Base-by-base conservation (phyloP, 2,113 vertebrate species). In the Collichthys lucidus region DNA sequence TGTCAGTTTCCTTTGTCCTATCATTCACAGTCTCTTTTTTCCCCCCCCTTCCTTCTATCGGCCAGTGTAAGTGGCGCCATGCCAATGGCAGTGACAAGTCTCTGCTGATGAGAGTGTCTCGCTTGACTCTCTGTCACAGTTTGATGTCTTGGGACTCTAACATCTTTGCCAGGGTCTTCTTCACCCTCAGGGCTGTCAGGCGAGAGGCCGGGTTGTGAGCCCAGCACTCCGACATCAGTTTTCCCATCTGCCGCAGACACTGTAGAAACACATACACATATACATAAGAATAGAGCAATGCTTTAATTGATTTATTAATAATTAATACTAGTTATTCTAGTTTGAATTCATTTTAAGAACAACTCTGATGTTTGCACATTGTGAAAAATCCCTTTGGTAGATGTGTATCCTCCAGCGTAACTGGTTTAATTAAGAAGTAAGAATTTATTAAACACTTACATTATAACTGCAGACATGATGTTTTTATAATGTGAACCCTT, bases 151-250 rank as follows among this genome's bases (percentile, higher is more conserved):
- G 97, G 3, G 96, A 97, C 91, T 99, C 97, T 87, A 98, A 97
- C 97, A 99, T 98, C 93, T 98, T 99, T 82, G 96, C 97, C 70
- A 99, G 95, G 0, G 96, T 99, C 79, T 99, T 99, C 97, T 99
- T 99, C 78, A 99, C 98, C 15, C 98, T 94, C 55, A 99, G 94
- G 61, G 98, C 97, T 0, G 98, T 99, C 88, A 99, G 96, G 17
- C 98, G 96, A 1, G 96, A 98, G 0, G 97, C 96, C 0, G 98
- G 98, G 80, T 95, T 99, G 81, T 99, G 97, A 35, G 97, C 97
- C 98, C 98, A 99, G 88, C 98, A 99, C 85, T 99, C 98, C 0
- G 96, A 96, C 98, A 99, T 99, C 87, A 99, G 95, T 74, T 99
- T 99, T 12, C 97, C 96, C 96, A 99, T 97, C 94, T 97, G 98